Base-by-base conservation (phyloP, 2,797 vertebrate species). In the Manis pentadactyla region DNA sequence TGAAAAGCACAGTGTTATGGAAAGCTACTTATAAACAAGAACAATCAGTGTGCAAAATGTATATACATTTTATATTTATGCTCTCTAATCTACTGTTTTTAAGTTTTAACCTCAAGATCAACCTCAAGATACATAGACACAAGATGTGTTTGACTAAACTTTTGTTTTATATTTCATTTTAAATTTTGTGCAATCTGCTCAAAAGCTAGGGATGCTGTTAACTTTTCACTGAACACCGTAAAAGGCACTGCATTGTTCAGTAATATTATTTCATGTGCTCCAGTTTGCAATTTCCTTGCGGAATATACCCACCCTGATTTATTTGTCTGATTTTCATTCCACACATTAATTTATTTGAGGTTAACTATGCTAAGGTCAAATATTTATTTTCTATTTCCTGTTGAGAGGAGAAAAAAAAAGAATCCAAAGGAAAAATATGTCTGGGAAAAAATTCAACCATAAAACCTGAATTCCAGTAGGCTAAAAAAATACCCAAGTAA, bases 321-420 rank as follows among this genome's bases (percentile, higher is more conserved):
- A 91, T 90, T 84, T 94, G 51, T 81, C 91, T 85, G 64, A 93
- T 78, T 94, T 81, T 78, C 63, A 94, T 53, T 88, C 61, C 73
- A 93, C 57, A 78, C 31, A 53, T 51, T 73, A 90, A 90, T 94
- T 97, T 96, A 95, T 86, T 90, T 86, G 68, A 92, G 77, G 81
- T 74, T 79, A 95, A 92, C 51, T 77, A 63, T 63, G 81, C 49
- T 87, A 87, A 95, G 51, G 77, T 84, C 85, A 95, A 59, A 68
- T 84, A 27, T 93, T 97, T 93, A 96, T 87, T 93, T 97, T 96
- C 78, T 92, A 77, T 71, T 97, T 97, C 87, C 73, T 90, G 7
- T 88, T 86, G 66, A 63, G 82, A 10, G 46, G 11, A 46, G 10
- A 59, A 93, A 95, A 83, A 74, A 90, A 87, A 55, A 92, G 18